phyloP scores from a whole-genome alignment of 2,888 invertebrate genomes.

The Gandaritis pyraliata region DNA sequence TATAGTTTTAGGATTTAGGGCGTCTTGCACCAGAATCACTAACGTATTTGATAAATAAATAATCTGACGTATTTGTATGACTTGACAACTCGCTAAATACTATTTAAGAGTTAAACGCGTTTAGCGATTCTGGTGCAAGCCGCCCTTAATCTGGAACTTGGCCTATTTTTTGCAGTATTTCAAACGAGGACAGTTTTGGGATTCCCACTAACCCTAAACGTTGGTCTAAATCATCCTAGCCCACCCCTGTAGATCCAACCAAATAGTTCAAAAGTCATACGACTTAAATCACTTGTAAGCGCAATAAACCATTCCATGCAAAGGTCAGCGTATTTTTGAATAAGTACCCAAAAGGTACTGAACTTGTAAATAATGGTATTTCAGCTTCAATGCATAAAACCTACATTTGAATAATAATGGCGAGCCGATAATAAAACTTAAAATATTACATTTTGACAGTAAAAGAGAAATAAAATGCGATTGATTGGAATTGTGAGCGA shows the following conservation, averaged over 20 bases:
- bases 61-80: too few species aligned
- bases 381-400: constrained; percentile 27
- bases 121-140: too few species aligned
- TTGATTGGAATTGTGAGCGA: constrained; percentile 16
- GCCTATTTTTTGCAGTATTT: too few species aligned
- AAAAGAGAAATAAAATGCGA: constrained; percentile 21
- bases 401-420: constrained; percentile 27
- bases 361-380: constrained; percentile 28
- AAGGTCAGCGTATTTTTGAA: constrained; percentile 25
- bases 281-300: constrained; percentile 21
- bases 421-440: constrained; percentile 17
- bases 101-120: too few species aligned
- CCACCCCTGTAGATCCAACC: not conserved
- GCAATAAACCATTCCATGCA: constrained; percentile 21
- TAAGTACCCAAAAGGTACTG: constrained; percentile 29
- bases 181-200: too few species aligned
- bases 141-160: too few species aligned
- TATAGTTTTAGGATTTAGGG: too few species aligned
- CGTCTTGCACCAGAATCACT: too few species aligned
- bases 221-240: not conserved
- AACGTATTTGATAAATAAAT: too few species aligned
- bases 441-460: constrained; percentile 13
- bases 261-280: constrained; percentile 18
- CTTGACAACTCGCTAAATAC: too few species aligned
- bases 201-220: not conserved